Conservation (phyloP, 2,888 invertebrate species). For the Cheilosia impressa region DNA sequence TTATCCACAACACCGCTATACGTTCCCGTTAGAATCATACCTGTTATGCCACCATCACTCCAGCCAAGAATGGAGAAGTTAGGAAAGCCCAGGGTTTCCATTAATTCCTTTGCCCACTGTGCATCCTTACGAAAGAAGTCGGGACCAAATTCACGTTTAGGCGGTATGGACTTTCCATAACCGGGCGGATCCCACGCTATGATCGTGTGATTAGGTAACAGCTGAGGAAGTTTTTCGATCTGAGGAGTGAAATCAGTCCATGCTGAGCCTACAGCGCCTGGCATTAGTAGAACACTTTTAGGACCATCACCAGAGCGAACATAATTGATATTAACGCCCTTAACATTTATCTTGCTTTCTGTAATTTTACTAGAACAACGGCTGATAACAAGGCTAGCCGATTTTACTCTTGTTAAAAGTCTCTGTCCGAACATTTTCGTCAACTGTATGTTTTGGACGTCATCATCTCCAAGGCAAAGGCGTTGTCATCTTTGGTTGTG, state of each 20-base stretch:
- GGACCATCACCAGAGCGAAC: slow-evolving; percentile 85
- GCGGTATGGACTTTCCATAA: slow-evolving; percentile 93
- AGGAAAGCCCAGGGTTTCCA: slow-evolving; percentile 88
- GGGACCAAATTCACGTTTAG: slow-evolving; percentile 87
- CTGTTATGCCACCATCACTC: slow-evolving; percentile 94
- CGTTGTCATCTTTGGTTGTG: not conserved
- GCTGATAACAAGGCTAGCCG: not conserved
- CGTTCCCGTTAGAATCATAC: slow-evolving; percentile 90
- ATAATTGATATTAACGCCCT: slow-evolving; percentile 86
- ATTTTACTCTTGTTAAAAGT: slow-evolving; percentile 35
- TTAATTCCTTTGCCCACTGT: slow-evolving; percentile 87
- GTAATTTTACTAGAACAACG: slow-evolving; percentile 73
- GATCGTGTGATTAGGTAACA: slow-evolving; percentile 81
- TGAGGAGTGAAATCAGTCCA: slow-evolving; percentile 94
- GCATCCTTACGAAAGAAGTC: slow-evolving; percentile 92
- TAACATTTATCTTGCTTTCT: slow-evolving; percentile 87
- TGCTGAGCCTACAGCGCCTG: slow-evolving; percentile 92
- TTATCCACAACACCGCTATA: slow-evolving; percentile 88
- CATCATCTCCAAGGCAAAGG: not conserved
- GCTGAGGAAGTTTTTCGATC: slow-evolving; percentile 85
- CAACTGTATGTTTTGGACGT: slow-evolving; percentile 1
- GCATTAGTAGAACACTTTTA: slow-evolving; percentile 87
- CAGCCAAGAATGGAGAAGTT: slow-evolving; percentile 93
- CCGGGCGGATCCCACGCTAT: slow-evolving; percentile 94
- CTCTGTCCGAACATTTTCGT: slow-evolving; percentile 40